A percentile compares a stretch with the other conserved stretches of the same genome.
Conservation (phyloP, 2,888 invertebrate species). For the Chloroclystis v-ata region DNA sequence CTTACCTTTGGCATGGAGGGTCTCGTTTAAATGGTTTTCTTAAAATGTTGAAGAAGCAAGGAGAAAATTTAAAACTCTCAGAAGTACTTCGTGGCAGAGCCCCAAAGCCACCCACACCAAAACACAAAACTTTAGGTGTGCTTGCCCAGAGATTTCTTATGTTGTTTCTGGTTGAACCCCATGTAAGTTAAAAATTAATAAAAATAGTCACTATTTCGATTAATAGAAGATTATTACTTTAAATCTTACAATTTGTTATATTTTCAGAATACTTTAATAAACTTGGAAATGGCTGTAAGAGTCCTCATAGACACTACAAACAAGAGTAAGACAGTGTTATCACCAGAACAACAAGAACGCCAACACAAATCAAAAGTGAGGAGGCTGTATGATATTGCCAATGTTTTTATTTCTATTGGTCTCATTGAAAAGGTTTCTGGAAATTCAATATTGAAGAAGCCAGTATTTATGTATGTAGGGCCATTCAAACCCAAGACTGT, state of each 20-base stretch:
- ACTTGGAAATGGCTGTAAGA: conserved; percentile 82
- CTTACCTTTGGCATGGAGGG: conserved; percentile 84
- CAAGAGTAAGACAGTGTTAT: conserved; percentile 71
- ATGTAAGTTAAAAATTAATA: conserved; percentile 63
- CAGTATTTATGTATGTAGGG: conserved; percentile 82
- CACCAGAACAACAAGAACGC: conserved; percentile 71
- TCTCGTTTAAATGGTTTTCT: conserved; percentile 78
- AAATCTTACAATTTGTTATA: background rate
- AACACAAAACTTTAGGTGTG: conserved; percentile 82
- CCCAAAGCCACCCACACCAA: conserved; percentile 69
- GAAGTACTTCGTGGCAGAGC: conserved; percentile 72
- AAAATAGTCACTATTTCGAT: no score
- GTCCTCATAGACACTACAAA: conserved; percentile 76
- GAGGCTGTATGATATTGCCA: conserved; percentile 87
- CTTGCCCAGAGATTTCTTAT: conserved; percentile 84
- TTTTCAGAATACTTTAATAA: conserved; percentile 80
- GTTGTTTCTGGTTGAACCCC: conserved; percentile 81
- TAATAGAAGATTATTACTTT: background rate
- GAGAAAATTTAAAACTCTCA: conserved; percentile 71
- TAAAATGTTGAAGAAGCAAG: conserved; percentile 79
- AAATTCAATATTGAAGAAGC: conserved; percentile 80
- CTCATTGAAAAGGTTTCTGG: conserved; percentile 83
- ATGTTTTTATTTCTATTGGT: conserved; percentile 85
- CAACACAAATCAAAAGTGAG: conserved; percentile 83
- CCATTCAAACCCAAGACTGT: conserved; percentile 62